Evolutionary conservation across 2,797 vertebrate genomes (phyloP).

Genomic region (Arrhamphus sclerolepis): DNA sequence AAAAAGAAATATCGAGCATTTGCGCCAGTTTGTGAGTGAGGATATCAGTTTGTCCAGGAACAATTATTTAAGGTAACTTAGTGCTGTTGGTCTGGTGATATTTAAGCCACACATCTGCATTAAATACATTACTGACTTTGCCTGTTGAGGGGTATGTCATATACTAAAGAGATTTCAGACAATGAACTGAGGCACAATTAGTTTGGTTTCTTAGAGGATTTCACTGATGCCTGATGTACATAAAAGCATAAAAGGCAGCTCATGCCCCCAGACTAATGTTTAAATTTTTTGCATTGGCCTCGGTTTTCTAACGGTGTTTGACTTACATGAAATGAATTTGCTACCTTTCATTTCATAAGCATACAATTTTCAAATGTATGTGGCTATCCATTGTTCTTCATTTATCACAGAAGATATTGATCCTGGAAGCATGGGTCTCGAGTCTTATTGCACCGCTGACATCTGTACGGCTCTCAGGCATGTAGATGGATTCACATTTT

Average conservation of each 20-base stretch:
- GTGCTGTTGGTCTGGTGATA: background rate
- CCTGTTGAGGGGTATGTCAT: slow-evolving; percentile 45
- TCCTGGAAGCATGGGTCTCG: slow-evolving; percentile 53
- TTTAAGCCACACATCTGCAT: slow-evolving; percentile 29
- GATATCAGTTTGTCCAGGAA: no score
- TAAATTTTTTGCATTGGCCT: slow-evolving; percentile 7
- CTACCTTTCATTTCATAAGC: background rate
- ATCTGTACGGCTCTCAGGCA: slow-evolving; percentile 58
- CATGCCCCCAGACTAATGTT: slow-evolving; percentile 8
- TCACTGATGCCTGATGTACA: slow-evolving; percentile 22
- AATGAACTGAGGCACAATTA: slow-evolving; percentile 46
- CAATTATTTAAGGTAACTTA: background rate
- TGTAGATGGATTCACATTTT: slow-evolving; percentile 69
- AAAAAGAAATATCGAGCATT: no score
- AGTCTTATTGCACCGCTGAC: slow-evolving; percentile 54
- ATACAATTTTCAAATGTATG: background rate
- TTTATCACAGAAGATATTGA: slow-evolving; percentile 36
- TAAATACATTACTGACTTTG: slow-evolving; percentile 37
- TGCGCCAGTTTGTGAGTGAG: no score
- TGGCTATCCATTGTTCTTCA: background rate
- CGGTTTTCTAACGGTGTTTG: background rate
- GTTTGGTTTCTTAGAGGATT: slow-evolving; percentile 41
- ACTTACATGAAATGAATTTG: background rate
- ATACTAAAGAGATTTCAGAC: slow-evolving; percentile 58
- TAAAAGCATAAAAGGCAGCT: slow-evolving; percentile 6